These are phyloP conservation scores for Aphelocoma coerulescens DNA, from an alignment of 2,113 vertebrate species.

Conservation along the genomic window DNA sequence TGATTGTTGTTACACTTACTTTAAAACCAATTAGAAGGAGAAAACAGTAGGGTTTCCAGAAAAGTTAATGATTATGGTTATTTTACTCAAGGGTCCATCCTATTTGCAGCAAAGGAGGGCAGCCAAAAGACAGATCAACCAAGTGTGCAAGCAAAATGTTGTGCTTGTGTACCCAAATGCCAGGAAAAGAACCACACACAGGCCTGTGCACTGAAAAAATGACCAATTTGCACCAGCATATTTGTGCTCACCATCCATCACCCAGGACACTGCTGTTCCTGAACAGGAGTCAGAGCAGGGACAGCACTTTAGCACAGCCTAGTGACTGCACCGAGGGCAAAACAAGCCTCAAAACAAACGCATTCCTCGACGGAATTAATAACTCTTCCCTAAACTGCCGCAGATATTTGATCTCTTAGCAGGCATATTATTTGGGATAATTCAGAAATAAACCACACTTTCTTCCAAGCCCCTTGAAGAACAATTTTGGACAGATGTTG, in stretches of 20 bases:
- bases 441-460: neutral
- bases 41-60: neutral
- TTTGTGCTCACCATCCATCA: neutral
- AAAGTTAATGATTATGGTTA: neutral
- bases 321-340: neutral
- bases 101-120: neutral
- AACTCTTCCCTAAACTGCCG: neutral
- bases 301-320: neutral
- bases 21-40: neutral
- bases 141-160: neutral
- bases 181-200: neutral
- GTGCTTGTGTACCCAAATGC: neutral
- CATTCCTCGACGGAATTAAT: neutral
- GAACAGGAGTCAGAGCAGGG: neutral
- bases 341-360: neutral
- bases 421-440: neutral
- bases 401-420: neutral
- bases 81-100: neutral
- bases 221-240: neutral
- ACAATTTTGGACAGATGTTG: neutral
- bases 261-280: neutral
- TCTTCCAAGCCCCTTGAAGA: neutral
- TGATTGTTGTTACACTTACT: neutral
- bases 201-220: neutral
- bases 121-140: neutral